Evolutionary conservation across 2,113 vertebrate species (phyloP).

Genomic region (Paratilapia polleni): DNA sequence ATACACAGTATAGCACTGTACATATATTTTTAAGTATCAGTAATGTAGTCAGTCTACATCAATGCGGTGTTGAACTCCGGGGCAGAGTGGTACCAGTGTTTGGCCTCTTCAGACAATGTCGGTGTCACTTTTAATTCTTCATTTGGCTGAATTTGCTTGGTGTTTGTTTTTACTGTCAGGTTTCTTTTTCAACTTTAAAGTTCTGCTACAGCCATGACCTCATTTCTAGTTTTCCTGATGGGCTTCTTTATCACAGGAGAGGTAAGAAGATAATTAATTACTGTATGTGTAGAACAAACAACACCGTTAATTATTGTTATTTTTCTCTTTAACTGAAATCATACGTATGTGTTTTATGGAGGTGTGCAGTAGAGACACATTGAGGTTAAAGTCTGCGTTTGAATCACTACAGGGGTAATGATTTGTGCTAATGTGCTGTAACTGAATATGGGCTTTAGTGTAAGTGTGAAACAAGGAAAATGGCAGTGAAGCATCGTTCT

Average conservation of each 20-base stretch:
- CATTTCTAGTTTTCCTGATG: not conserved
- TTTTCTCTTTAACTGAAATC: not conserved
- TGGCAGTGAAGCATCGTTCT: constrained; percentile 9
- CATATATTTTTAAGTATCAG: too few species aligned
- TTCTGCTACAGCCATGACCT: not conserved
- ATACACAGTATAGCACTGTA: too few species aligned
- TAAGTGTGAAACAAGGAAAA: constrained; percentile 16
- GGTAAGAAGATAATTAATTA: not conserved
- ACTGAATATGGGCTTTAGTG: constrained; percentile 3
- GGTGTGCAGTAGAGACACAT: not conserved
- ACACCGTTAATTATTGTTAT: not conserved
- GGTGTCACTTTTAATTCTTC: not conserved
- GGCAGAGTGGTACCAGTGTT: not conserved
- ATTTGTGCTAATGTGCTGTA: not conserved
- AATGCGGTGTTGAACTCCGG: not conserved
- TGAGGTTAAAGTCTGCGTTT: not conserved
- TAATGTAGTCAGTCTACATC: not conserved
- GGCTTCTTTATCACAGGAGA: not conserved
- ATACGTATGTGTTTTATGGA: not conserved
- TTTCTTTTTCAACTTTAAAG: not conserved
- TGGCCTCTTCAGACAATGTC: not conserved
- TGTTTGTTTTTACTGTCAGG: not conserved
- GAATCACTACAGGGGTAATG: not conserved
- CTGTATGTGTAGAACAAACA: not conserved
- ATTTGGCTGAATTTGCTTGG: not conserved